Base-by-base conservation (phyloP, 2,888 invertebrate genomes). In the Drosophila vallismaia region DNA sequence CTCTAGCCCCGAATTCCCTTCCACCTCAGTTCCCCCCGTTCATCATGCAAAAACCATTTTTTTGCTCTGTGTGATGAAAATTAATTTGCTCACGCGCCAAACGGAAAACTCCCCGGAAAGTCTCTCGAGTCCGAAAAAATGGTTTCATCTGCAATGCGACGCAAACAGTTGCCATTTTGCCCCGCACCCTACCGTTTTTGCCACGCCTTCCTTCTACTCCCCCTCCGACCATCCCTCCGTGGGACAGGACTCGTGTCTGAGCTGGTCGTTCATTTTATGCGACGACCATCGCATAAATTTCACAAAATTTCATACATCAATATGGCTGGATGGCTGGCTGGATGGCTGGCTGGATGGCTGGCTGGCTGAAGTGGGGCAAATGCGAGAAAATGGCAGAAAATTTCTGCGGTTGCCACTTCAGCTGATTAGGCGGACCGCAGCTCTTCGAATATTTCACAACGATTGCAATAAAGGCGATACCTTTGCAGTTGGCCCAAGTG, bases 71-170 rank as follows among this genome's bases (percentile, higher is more conserved):
- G 49, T 68, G 82, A 64, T 85, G 77, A 77, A 81, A 87, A 82
- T 82, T 85, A 85, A 82, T 82, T 82, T 87, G 82, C 87, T 82
- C 87, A 85, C 79, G 87, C 88, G 82, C 79, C 79, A 77, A 74
- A 74, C 70, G 72, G 63, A 70, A 71, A 71, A 46, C 54, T 54
- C 51, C 24, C 53, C 74, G 53, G 53, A 71, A 66, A 68, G 48
- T 52, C 51, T 68, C 53, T 33, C 33, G 58, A 53, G 68, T 70
- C 64, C 42, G 50, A 69, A 85, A 71, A 73, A 78, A 73, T 84
- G 72, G 78, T 81, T 82, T 85, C 82, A 83, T 83, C 82, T 79
- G 82, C 82, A 83, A 83, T 83, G 82, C 82, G 82, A 82, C 82
- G 88, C 76, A 69, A 62, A 69, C 78, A 69, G 73, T 74, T 75